A percentile compares a stretch with the other conserved stretches of the same genome.
phyloP scores from a whole-genome alignment of 2,113 vertebrate species.

The Vulpes vulpes region DNA sequence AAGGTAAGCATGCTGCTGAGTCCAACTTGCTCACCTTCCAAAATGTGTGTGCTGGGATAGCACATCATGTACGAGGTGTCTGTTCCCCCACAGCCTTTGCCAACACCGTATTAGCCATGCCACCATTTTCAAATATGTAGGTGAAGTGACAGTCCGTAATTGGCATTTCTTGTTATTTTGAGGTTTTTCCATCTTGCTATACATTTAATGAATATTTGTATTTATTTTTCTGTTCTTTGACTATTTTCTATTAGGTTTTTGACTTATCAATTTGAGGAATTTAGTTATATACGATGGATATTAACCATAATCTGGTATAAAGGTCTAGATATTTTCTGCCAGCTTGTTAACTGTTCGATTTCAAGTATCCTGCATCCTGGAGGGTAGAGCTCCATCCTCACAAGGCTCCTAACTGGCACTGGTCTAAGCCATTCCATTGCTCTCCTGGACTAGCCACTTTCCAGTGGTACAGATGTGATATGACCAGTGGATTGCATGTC shows the following conservation, averaged over 20 bases:
- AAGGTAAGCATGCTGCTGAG: not conserved
- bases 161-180: not conserved
- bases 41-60: not conserved
- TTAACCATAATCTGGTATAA: not conserved
- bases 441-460: not conserved
- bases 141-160: not conserved
- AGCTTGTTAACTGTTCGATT: not conserved
- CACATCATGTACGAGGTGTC: fast-evolving
- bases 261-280: not conserved
- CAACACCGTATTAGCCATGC: not conserved
- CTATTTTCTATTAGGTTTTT: not conserved
- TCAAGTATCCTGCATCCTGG: not conserved
- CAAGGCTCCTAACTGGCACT: not conserved
- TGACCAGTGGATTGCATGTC: not conserved
- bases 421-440: too few species aligned
- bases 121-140: not conserved
- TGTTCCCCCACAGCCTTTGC: not conserved
- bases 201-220: not conserved
- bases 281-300: not conserved
- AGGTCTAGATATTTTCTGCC: not conserved
- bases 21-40: not conserved
- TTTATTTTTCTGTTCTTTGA: not conserved
- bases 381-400: not conserved
- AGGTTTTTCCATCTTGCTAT: not conserved
- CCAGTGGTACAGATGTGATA: not conserved